A percentile compares a stretch with the other conserved stretches of the same genome.
Conservation (phyloP, 2,888 invertebrate genomes). For the Antitype chi region DNA sequence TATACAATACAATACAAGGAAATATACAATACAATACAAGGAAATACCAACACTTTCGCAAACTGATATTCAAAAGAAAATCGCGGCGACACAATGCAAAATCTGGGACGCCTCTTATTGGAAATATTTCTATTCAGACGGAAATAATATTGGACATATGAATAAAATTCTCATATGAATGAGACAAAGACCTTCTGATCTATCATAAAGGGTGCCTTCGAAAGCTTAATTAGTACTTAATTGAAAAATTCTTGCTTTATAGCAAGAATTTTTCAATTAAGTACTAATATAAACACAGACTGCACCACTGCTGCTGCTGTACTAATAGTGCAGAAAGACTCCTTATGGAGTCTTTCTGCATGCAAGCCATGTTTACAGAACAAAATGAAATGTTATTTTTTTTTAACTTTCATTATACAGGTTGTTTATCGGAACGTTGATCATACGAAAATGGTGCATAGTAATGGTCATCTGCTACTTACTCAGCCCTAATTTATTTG, state of each 20-base stretch:
- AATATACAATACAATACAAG: slow-evolving; percentile 57
- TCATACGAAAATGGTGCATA: too few species aligned
- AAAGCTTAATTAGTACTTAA: slow-evolving; percentile 76
- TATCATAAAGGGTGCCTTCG: slow-evolving; percentile 68
- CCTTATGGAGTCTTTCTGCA: not conserved
- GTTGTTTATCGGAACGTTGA: too few species aligned
- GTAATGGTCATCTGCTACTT: too few species aligned
- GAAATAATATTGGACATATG: slow-evolving; percentile 85
- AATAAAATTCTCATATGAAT: slow-evolving; percentile 80
- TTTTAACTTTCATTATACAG: not conserved
- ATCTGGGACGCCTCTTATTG: slow-evolving; percentile 81
- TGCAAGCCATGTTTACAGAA: not conserved
- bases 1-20: slow-evolving; percentile 57
- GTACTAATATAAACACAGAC: too few species aligned
- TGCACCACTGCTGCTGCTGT: too few species aligned
- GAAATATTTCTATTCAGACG: slow-evolving; percentile 84
- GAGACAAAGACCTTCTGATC: slow-evolving; percentile 75
- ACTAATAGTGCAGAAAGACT: too few species aligned
- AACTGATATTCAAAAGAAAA: slow-evolving; percentile 73
- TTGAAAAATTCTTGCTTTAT: slow-evolving; percentile 74
- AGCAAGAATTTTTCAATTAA: slow-evolving; percentile 76
- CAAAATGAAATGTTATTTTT: not conserved
- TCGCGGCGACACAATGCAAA: slow-evolving; percentile 75
- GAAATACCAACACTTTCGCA: slow-evolving; percentile 65
- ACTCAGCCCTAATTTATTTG: too few species aligned